These are phyloP conservation scores for Xestia sexstrigata DNA, from an alignment of 2,888 invertebrate genomes.

Conservation along the genomic window DNA sequence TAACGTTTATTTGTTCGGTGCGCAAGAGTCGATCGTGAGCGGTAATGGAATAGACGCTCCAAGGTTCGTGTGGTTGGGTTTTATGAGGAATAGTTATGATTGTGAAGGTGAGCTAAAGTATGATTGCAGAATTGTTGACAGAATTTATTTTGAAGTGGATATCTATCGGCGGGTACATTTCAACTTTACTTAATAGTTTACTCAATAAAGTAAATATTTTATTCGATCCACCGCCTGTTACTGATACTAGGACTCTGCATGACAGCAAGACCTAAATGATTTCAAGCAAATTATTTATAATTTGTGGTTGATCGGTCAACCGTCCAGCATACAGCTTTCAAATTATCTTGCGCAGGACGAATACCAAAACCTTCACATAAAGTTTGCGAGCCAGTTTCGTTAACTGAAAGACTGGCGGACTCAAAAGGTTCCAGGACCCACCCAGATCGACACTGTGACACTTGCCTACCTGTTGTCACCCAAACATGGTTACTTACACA, in stretches of 20 bases:
- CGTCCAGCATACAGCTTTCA: neutral
- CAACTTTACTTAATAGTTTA: neutral
- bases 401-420: neutral
- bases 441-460: slow-evolving; percentile 3
- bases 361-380: neutral
- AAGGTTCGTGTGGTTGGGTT: slow-evolving; percentile 5
- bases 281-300: neutral
- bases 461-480: neutral
- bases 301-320: neutral
- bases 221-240: neutral
- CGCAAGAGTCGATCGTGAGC: slow-evolving; percentile 58
- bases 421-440: neutral
- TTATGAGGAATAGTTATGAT: slow-evolving; percentile 14
- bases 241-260: neutral
- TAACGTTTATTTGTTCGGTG: slow-evolving; percentile 60
- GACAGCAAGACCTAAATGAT: neutral
- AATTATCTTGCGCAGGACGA: neutral
- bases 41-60: slow-evolving; percentile 48
- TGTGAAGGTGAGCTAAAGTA: slow-evolving; percentile 4
- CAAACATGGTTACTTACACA: neutral
- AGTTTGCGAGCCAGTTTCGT: too few relatives aligned
- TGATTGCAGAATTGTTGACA: neutral
- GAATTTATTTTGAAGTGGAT: neutral
- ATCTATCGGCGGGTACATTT: neutral
- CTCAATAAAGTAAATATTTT: neutral